These are phyloP conservation scores for Drosophila burlai DNA, from an alignment of 1,140 invertebrate species.

Conservation along the genomic window DNA sequence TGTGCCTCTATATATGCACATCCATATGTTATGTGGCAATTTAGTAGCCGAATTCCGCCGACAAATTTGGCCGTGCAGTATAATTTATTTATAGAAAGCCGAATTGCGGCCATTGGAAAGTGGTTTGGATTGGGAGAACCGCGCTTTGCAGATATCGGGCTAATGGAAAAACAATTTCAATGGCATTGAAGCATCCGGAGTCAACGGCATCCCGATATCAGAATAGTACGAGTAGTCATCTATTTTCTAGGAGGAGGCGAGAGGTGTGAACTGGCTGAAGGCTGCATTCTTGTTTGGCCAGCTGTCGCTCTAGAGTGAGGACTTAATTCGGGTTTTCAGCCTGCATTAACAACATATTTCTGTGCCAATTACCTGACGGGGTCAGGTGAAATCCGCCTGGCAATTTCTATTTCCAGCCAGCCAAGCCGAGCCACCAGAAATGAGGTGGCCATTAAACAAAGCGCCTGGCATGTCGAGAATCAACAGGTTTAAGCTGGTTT, in stretches of 20 bases:
- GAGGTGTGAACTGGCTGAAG: constrained; percentile 19
- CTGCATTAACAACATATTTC: constrained; percentile 14
- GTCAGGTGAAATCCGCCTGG: constrained; percentile 39
- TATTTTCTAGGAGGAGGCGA: not conserved
- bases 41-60: constrained; percentile 47
- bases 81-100: constrained; percentile 69
- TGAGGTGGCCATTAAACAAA: constrained; percentile 30
- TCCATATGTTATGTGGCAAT: constrained; percentile 27
- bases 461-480: constrained; percentile 26
- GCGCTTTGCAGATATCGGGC: constrained; percentile 19
- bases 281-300: constrained; percentile 25
- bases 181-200: constrained; percentile 38
- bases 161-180: constrained; percentile 43
- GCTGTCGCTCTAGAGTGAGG: constrained; percentile 16
- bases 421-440: not conserved
- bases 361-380: constrained; percentile 14
- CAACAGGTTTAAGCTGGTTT: constrained; percentile 73
- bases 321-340: constrained; percentile 11
- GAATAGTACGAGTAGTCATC: constrained; percentile 22
- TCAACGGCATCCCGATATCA: constrained; percentile 25
- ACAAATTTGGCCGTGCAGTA: constrained; percentile 36
- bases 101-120: constrained; percentile 40
- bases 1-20: constrained; percentile 7
- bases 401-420: constrained; percentile 11
- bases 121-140: constrained; percentile 9